Evolutionary conservation across 2,888 invertebrate species (phyloP), one percentile per base, ranked within the genome.

Genomic region (Thera obeliscata): DNA sequence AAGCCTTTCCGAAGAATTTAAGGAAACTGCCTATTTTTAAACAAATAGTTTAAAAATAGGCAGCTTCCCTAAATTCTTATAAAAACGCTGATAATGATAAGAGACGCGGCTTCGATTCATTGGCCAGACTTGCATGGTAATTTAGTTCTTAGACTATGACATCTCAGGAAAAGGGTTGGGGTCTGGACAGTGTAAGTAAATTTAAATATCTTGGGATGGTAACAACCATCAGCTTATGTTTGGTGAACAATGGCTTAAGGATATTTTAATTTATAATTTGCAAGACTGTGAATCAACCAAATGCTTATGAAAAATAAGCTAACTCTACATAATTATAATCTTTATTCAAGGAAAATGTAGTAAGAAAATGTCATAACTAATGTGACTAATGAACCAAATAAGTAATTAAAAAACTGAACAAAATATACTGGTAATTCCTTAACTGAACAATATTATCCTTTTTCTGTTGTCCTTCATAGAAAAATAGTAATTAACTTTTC

Each of bases 401-500:
- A 60, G 63, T 63, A 46, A 54, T n/a, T 56, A 63, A 5, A 56
- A 60, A 61, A 56, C 56, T 41, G 22, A 56, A 56, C 9, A 6
- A 56, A 49, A 56, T 56, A 33, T 56, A 64, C 35, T 54, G 57
- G 33, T n/a, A 60, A 54, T 61, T 48, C 22, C 56, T 50, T 52
- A 58, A 41, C 48, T 52, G 52, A 33, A 46, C 11, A 69, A 62
- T 59, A 43, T 59, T 66, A 69, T 63, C 63, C 56, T 66, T 66
- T 56, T 8, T 50, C 41, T 62, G 59, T 56, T 49, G 59, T 69
- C 56, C 67, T 48, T 60, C 50, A 38, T 59, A 64, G 54, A 67
- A 60, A 33, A 46, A 64, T 57, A 56, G 56, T 48, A 57, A 52
- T 48, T 55, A 48, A 48, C 52, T 61, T 67, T 52, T 35, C 46